A percentile compares a stretch with the other conserved stretches of the same genome.
These are phyloP conservation scores for Parazoanthus atlanticus DNA, from an alignment of 92 coral and sea anemone species.

Conservation along the genomic window DNA sequence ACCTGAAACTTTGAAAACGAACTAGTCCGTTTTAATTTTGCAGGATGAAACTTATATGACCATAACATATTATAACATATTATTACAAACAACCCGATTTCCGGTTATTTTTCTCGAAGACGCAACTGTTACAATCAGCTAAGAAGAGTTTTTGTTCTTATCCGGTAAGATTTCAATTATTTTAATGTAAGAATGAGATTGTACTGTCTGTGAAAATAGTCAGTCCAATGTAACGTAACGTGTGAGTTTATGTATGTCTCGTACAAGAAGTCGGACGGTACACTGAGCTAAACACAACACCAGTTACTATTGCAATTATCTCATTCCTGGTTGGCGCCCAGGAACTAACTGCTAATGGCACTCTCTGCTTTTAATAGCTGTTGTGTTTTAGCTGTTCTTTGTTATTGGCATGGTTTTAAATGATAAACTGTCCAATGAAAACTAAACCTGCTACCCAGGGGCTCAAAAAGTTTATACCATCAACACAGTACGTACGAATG, in stretches of 20 bases:
- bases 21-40: too few relatives aligned
- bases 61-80: too few relatives aligned
- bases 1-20: too few relatives aligned
- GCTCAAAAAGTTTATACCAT: too few relatives aligned
- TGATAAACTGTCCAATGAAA: too few relatives aligned
- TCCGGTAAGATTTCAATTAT: not conserved
- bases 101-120: not conserved
- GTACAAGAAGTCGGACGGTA: too few relatives aligned
- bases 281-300: not conserved
- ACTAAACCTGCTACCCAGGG: not conserved
- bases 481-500: too few relatives aligned
- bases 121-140: not conserved
- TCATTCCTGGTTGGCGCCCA: not conserved
- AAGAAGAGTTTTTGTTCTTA: too few relatives aligned
- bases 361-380: not conserved
- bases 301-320: not conserved
- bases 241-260: too few relatives aligned
- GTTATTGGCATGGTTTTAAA: not conserved
- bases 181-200: not conserved
- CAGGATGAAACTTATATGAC: not conserved
- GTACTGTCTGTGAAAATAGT: too few relatives aligned
- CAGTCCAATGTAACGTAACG: too few relatives aligned
- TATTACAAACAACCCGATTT: not conserved
- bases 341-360: not conserved
- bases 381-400: not conserved